Evolutionary conservation across 2,888 invertebrate genomes (phyloP).

Genomic region (Sinotaia quadrata): DNA sequence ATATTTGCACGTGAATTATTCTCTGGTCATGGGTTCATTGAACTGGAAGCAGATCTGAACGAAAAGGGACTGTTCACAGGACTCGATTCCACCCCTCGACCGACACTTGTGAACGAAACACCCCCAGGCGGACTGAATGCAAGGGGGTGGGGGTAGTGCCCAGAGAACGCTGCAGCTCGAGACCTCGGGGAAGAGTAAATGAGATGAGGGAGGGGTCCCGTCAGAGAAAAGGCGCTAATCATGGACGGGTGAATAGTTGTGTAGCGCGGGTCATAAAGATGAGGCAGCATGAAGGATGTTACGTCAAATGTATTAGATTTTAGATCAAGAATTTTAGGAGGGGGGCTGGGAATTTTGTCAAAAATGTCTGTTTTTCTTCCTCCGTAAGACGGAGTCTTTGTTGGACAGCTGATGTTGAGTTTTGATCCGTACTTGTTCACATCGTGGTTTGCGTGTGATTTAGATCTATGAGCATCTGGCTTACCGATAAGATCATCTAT

Average conservation of each 20-base stretch:
- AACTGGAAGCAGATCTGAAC: too few relatives aligned
- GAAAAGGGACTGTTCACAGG: background rate
- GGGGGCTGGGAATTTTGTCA: slow-evolving; percentile 66
- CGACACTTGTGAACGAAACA: background rate
- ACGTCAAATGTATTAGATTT: slow-evolving; percentile 53
- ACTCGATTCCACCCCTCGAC: background rate
- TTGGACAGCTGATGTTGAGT: too few relatives aligned
- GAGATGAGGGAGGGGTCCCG: slow-evolving; percentile 13
- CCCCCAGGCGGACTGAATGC: background rate
- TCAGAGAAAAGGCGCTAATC: background rate
- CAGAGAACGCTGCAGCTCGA: slow-evolving; percentile 4
- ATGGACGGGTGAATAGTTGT: background rate
- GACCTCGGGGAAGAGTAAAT: slow-evolving; percentile 17
- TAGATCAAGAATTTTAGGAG: slow-evolving; percentile 65
- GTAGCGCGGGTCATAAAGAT: background rate
- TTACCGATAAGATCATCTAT: slow-evolving; percentile 66
- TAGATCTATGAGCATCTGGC: too few relatives aligned
- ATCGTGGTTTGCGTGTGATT: too few relatives aligned
- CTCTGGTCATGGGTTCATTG: too few relatives aligned
- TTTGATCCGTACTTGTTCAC: too few relatives aligned
- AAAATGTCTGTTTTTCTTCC: slow-evolving; percentile 58
- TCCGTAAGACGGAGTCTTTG: background rate
- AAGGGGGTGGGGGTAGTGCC: slow-evolving; percentile 4
- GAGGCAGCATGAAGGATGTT: slow-evolving; percentile 45
- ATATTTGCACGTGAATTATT: too few relatives aligned